Evolutionary conservation across 1,140 invertebrate species (phyloP), one percentile per base, ranked within the genome.

Genomic region (Saccostrea echinata): DNA sequence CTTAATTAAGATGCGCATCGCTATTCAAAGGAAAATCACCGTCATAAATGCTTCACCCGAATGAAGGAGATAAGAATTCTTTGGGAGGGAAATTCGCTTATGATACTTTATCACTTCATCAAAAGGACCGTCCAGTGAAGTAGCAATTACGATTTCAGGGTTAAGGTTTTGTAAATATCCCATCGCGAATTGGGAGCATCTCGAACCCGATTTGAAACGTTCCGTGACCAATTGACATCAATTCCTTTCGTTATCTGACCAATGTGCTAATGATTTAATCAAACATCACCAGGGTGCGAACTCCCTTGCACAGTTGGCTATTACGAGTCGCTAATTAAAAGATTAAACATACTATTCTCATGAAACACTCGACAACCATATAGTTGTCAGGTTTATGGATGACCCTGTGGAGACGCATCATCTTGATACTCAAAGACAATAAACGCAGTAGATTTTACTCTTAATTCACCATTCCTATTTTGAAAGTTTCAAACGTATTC

Each of bases 141-240:
- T 76, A 76, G 27, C 68, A 27, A 76, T 76, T 33, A 76, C 30
- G 16, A 27, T 13, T 12, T 33, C 27, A 33, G 27, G 68, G 27
- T 33, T 16, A 33, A 27, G 27, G 27, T 76, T 76, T 76, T 11
- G 68, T 76, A 76, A 76, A 76, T 76, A 76, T 76, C 27, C 68
- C 68, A 24, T 30, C 9, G 68, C 27, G 68, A 35, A 76, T 76
- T 33, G 27, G 68, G 68, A 76, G 30, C 68, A 76, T 76, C 68
- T 76, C 68, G 68, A 76, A 27, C 68, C 68, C 68, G 68, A 76
- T 76, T 30, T 76, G 27, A 76, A 30, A 76, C 68, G 27, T 33
- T 76, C 68, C 68, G 27, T 76, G 68, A 76, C 68, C 68, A 76
- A 76, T 76, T 76, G 68, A 76, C 68, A 76, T 76, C 24, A 76